Base-by-base conservation (phyloP, 1,140 invertebrate genomes). In the Drosophila cardini region DNA sequence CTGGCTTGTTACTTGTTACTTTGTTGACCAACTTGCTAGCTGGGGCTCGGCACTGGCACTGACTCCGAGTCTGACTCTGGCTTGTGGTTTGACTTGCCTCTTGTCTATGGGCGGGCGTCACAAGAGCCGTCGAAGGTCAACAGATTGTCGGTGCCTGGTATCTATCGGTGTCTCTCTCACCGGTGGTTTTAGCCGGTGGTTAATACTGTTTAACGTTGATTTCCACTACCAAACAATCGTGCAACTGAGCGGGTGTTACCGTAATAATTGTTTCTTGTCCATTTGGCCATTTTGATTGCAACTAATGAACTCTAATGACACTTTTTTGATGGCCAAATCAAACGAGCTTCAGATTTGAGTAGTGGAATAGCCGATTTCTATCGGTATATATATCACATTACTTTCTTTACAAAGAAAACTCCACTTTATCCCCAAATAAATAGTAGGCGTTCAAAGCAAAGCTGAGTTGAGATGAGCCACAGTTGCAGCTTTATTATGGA, bases 201-300 rank as follows among this genome's bases (percentile, higher is more conserved):
- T 55, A 48, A 13, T 36, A 32, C 2, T 32, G 52, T 4, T 57
- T 46, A 45, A 40, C 36, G 38, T 46, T 9, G 43, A 46, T 38
- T 58, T 45, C 18, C 42, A 38, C 26, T 52, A 67, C 18, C 52
- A 58, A 26, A 48, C 53, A 52, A 50, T 57, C 58, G 61, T 58
- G 71, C 38, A 57, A 38, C 26, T 67, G 57, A 74, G 69, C 42
- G 76, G 63, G 53, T 84, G 84, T 86, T 73, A 55, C 79, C 77
- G 84, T 83, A 80, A 87, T 87, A 87, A 87, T 87, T 87, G 83
- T 87, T 87, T 89, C 84, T 87, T 89, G 83, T 87, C 76, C 80
- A 87, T 87, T 87, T 89, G 68, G 72, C 61, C 72, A 77, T 57
- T 78, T 89, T 87, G 83, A 87, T 87, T 89, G 84, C 83, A 87